These are phyloP conservation scores for Datnioides undecimradiatus DNA, from an alignment of 2,113 vertebrate genomes.

Conservation along the genomic window DNA sequence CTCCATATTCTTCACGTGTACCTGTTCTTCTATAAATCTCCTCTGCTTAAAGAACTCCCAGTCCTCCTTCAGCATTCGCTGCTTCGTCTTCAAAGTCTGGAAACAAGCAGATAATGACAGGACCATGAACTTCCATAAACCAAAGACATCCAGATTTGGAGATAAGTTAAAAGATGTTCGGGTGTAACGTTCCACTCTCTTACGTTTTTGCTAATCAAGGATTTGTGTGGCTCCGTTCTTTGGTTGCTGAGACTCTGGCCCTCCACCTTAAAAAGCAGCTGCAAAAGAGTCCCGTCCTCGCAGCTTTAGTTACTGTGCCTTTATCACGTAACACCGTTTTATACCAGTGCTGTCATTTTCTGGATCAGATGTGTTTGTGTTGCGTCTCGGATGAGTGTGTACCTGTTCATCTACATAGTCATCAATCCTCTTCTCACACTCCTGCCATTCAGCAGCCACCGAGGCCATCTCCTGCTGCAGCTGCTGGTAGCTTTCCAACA, in stretches of 20 bases:
- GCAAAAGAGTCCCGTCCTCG: slow-evolving; percentile 35
- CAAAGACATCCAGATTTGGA: background rate
- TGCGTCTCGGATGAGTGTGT: background rate
- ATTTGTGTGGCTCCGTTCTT: slow-evolving; percentile 84
- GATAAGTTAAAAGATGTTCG: background rate
- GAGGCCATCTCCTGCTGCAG: slow-evolving; percentile 93
- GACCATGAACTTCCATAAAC: background rate
- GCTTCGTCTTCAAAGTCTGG: slow-evolving; percentile 93
- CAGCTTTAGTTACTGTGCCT: background rate
- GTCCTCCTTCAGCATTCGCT: slow-evolving; percentile 93
- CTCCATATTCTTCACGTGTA: slow-evolving; percentile 56
- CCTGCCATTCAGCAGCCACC: slow-evolving; percentile 93
- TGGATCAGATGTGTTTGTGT: background rate
- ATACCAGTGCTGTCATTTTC: background rate
- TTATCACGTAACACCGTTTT: background rate
- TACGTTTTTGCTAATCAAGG: slow-evolving; percentile 86
- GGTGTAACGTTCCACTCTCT: slow-evolving; percentile 37
- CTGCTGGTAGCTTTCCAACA: slow-evolving; percentile 92
- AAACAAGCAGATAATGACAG: slow-evolving; percentile 38
- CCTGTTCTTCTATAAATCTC: slow-evolving; percentile 95
- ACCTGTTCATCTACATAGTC: slow-evolving; percentile 99
- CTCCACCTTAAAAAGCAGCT: slow-evolving; percentile 86
- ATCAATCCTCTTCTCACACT: slow-evolving; percentile 97
- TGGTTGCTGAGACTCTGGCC: slow-evolving; percentile 83
- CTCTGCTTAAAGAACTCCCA: slow-evolving; percentile 97